A percentile compares a stretch with the other conserved stretches of the same genome.
These are phyloP conservation scores for Eurosta solidaginis DNA, from an alignment of 1,140 invertebrate species.

Conservation along the genomic window DNA sequence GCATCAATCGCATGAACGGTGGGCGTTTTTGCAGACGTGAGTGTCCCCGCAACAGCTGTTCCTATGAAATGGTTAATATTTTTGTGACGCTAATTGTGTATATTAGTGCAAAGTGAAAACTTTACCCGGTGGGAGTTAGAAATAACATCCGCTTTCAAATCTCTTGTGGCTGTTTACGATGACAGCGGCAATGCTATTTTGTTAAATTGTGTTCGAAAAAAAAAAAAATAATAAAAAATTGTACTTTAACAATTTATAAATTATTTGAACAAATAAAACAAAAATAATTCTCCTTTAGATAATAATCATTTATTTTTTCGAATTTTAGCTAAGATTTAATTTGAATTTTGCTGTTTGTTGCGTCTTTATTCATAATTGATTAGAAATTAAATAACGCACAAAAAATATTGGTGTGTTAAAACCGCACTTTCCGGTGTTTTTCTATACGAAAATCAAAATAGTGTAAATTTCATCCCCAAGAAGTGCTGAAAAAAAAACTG, in stretches of 20 bases:
- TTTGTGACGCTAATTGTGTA: too few species aligned
- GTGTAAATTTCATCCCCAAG: too few species aligned
- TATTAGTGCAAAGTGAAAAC: not conserved
- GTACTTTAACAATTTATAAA: not conserved
- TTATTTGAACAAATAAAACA: slow-evolving; percentile 5
- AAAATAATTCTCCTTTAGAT: not conserved
- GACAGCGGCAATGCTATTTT: not conserved
- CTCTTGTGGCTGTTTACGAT: not conserved
- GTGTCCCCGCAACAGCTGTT: not conserved
- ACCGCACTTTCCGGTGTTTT: too few species aligned
- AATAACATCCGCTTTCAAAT: not conserved
- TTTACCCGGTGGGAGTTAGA: not conserved
- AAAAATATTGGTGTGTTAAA: too few species aligned
- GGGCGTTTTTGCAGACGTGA: not conserved
- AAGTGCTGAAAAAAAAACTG: too few species aligned
- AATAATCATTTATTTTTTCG: too few species aligned
- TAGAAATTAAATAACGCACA: too few species aligned
- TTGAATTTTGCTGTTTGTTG: too few species aligned
- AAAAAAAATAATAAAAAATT: not conserved
- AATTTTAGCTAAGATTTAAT: too few species aligned
- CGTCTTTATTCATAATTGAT: too few species aligned
- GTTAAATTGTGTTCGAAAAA: slow-evolving; percentile 1
- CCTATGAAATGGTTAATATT: too few species aligned
- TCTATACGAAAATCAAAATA: too few species aligned
- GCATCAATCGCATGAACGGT: not conserved